Percentiles rank a stretch among this genome's conserved stretches.
These are phyloP conservation scores for Charina bottae DNA, from an alignment of 2,113 vertebrate genomes.

Conservation along the genomic window DNA sequence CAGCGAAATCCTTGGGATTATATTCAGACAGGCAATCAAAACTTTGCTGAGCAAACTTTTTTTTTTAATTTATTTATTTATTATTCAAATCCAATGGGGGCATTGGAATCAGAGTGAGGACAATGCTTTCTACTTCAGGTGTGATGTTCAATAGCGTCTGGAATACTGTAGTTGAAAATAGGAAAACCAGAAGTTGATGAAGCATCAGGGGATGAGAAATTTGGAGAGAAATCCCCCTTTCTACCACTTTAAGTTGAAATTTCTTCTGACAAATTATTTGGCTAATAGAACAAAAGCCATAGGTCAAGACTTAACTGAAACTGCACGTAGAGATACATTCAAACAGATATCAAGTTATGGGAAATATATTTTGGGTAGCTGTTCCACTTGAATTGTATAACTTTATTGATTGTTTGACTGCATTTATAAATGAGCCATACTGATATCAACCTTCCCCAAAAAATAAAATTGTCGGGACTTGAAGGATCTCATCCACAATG, in stretches of 20 bases:
- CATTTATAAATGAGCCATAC: constrained; percentile 38
- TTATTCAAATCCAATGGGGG: accelerated
- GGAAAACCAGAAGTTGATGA: not conserved
- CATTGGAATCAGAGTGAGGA: not conserved
- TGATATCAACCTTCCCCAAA: not conserved
- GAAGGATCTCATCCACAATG: constrained; percentile 37
- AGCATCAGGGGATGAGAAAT: not conserved
- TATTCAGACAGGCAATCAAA: constrained; percentile 50
- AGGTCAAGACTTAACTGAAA: not conserved
- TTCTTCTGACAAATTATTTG: not conserved
- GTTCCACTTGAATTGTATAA: not conserved
- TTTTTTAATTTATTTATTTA: no score
- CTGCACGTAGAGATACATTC: not conserved
- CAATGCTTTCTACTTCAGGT: no score
- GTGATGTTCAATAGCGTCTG: no score
- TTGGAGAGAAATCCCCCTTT: not conserved
- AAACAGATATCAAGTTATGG: not conserved
- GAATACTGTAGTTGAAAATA: no score
- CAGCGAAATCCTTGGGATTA: not conserved
- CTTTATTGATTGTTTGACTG: constrained; percentile 41
- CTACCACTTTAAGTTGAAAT: not conserved
- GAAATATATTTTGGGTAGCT: not conserved
- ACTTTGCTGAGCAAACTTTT: constrained; percentile 37
- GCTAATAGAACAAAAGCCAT: no score
- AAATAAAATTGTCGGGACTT: constrained; percentile 43